Evolutionary conservation across 2,113 vertebrate genomes (phyloP), one percentile per base, ranked within the genome.

Genomic region (Silurus meridionalis): DNA sequence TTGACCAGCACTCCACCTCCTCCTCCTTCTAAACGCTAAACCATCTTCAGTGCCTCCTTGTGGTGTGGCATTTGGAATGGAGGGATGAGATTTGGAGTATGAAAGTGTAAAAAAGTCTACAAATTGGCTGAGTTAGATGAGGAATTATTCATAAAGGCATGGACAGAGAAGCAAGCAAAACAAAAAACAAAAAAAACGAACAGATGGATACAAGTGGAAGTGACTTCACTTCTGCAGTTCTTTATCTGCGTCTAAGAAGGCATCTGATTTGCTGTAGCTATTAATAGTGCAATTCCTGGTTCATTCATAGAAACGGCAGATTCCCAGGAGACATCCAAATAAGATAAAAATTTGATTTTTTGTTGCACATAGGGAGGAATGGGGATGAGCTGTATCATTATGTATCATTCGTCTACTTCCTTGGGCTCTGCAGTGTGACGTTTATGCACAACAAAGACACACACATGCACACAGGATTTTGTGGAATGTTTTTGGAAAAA

Each of bases 251-350:
- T 50, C 25, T 60, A 77, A 25, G 13, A 66, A 82, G 13, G 48
- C 57, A 82, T 57, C 67, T 82, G 50, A 37, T 86, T 75, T 28
- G 78, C 85, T 8, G n/a, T 53, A 37, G 67, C 71, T 87, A 87
- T 77, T 83, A 87, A 87, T 87, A 82, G 80, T 67, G 23, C 48
- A 64, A 72, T 71, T 66, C 50, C 50, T 82, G 58, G 74, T 82
- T 63, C 80, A 67, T 83, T 83, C 85, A 87, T 83, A 25, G 85
- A 57, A 48, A 57, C 48, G 9, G 21, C 53, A 28, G 52, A 55
- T 50, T 82, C 69, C 57, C 58, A 55, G 11, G 19, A 57, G 64
- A 63, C 48, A 46, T 23, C 15, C 8, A 79, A 84, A 23, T 48
- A 17, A 86, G 80, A 82, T 14, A 75, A 83, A 72, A 84, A 25